Evolutionary conservation across 2,888 invertebrate genomes (phyloP).

Genomic region (Macrophya annulata): DNA sequence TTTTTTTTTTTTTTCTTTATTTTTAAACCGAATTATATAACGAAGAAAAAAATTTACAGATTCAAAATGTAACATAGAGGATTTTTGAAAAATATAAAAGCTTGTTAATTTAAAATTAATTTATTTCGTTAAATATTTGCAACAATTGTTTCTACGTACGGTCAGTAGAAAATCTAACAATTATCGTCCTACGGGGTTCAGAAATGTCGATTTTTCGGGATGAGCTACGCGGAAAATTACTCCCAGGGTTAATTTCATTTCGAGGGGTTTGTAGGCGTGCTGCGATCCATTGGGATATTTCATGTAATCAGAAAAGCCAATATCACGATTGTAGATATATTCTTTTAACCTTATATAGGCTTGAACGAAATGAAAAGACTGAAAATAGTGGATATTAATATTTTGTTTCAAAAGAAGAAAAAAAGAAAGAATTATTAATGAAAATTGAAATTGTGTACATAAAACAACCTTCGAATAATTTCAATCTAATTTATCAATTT

Average conservation of each 20-base stretch:
- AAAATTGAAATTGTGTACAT: not conserved
- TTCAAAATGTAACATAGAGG: not conserved
- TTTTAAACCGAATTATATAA: not conserved
- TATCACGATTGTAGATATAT: not conserved
- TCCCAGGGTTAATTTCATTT: constrained; percentile 32
- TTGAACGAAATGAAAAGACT: not conserved
- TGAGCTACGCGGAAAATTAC: not conserved
- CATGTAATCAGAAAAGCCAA: constrained; percentile 41
- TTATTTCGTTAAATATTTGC: not conserved
- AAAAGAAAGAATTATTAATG: not conserved
- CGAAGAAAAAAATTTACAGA: not conserved
- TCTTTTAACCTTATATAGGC: not conserved
- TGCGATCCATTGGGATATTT: constrained; percentile 19
- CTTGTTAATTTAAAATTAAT: not conserved
- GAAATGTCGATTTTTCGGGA: not conserved
- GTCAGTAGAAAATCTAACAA: not conserved
- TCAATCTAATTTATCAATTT: too few species aligned
- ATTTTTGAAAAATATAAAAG: not conserved
- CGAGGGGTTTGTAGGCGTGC: constrained; percentile 10
- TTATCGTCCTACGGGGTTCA: not conserved
- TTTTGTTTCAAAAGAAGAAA: not conserved
- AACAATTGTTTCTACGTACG: not conserved
- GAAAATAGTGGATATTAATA: not conserved
- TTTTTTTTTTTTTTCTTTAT: not conserved
- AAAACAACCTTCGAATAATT: not conserved